phyloP scores from a whole-genome alignment of 2,113 vertebrate species.

The Peromyscus californicus region DNA sequence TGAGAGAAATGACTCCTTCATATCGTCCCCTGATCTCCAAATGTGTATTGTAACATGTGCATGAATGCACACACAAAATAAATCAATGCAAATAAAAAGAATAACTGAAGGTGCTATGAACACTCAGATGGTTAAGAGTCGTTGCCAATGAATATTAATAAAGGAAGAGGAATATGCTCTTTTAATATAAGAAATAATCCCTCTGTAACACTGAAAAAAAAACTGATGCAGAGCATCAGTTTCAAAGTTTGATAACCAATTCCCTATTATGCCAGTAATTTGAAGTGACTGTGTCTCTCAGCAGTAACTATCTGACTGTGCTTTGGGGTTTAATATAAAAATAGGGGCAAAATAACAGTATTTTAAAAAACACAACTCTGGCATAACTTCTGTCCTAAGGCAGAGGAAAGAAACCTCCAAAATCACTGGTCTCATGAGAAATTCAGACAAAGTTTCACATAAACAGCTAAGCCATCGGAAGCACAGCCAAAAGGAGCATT shows the following conservation, averaged over 20 bases:
- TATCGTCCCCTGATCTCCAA: accelerated
- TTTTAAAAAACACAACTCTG: background rate
- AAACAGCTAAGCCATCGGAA: slow-evolving; percentile 47
- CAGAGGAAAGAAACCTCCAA: background rate
- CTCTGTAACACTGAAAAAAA: background rate
- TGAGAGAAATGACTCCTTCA: no score
- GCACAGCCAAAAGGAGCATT: slow-evolving; percentile 61
- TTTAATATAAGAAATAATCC: slow-evolving; percentile 1
- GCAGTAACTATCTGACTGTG: background rate
- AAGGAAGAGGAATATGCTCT: background rate
- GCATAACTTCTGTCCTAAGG: background rate
- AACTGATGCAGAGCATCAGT: background rate
- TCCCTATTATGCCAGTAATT: background rate
- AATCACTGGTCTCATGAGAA: slow-evolving; percentile 14
- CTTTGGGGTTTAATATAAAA: slow-evolving; percentile 37
- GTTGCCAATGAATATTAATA: background rate
- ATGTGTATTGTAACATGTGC: background rate
- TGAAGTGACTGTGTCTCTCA: slow-evolving; percentile 26
- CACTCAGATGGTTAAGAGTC: background rate
- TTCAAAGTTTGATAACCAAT: slow-evolving; percentile 34
- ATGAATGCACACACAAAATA: no score
- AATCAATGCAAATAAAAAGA: background rate
- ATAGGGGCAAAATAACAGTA: slow-evolving; percentile 12
- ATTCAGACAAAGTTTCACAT: slow-evolving; percentile 29
- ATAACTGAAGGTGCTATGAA: background rate